Percentiles rank a stretch among this genome's conserved stretches.
Conservation (phyloP, 2,113 vertebrate species). For the Tragelaphus strepsiceros region DNA sequence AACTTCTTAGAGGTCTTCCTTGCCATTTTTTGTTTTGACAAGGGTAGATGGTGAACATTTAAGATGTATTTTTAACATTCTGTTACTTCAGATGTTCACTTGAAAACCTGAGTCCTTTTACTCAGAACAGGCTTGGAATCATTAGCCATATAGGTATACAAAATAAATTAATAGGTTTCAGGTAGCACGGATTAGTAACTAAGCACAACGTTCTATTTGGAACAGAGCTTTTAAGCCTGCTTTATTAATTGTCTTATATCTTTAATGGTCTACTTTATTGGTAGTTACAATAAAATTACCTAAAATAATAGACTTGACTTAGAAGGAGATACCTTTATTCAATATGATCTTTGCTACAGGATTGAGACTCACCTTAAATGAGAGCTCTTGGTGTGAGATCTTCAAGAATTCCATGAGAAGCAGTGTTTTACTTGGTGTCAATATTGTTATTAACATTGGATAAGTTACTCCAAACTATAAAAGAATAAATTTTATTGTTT, state of each 20-base stretch:
- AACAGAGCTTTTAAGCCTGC: not conserved
- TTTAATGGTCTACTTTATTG: not conserved
- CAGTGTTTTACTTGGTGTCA: too few species aligned
- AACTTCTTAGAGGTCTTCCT: not conserved
- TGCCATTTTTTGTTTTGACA: not conserved
- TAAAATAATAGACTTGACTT: not conserved
- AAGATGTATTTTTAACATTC: not conserved
- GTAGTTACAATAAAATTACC: not conserved
- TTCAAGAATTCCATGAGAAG: not conserved
- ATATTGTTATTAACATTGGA: not conserved
- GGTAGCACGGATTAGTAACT: not conserved
- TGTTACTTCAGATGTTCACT: not conserved
- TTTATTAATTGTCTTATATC: not conserved
- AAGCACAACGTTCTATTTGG: not conserved
- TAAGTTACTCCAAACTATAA: not conserved
- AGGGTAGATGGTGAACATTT: not conserved
- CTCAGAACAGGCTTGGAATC: not conserved
- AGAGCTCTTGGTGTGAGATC: not conserved
- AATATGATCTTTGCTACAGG: not conserved
- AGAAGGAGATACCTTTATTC: not conserved
- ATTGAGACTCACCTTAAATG: not conserved
- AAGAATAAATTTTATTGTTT: not conserved
- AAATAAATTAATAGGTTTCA: not conserved
- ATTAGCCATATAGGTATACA: not conserved
- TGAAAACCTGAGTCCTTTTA: not conserved